Percentiles rank a stretch among this genome's conserved stretches.
These are phyloP conservation scores for Hyles vespertilio DNA, from an alignment of 1,140 invertebrate genomes.

Conservation along the genomic window DNA sequence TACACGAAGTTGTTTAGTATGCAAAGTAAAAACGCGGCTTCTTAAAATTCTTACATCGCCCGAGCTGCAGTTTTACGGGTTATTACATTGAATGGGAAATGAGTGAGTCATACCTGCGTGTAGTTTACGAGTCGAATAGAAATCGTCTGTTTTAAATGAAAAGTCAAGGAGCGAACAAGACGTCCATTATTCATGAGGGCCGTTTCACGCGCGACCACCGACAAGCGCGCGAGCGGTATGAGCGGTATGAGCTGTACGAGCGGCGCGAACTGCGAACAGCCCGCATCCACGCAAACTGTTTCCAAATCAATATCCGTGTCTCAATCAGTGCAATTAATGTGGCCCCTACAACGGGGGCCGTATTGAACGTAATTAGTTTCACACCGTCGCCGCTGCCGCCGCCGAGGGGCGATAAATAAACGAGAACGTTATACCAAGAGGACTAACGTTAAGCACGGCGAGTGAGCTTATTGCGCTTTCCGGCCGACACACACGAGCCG, in stretches of 20 bases:
- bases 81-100: constrained; percentile 68
- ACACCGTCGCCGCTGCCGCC: constrained; percentile 38
- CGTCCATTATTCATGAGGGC: constrained; percentile 69
- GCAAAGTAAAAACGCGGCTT: constrained; percentile 39
- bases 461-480: too few relatives aligned
- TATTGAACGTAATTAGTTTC: constrained; percentile 64
- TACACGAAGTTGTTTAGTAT: constrained; percentile 27
- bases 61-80: constrained; percentile 65
- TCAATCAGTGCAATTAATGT: constrained; percentile 71
- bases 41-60: constrained; percentile 59
- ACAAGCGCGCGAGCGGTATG: constrained; percentile 9
- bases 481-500: neutral
- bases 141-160: constrained; percentile 73
- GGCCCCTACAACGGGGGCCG: constrained; percentile 40
- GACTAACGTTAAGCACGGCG: constrained; percentile 21
- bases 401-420: constrained; percentile 42
- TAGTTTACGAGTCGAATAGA: constrained; percentile 70
- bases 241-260: neutral
- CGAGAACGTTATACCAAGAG: constrained; percentile 17
- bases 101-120: constrained; percentile 70
- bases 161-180: constrained; percentile 66
- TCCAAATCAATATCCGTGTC: constrained; percentile 72
- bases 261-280: constrained; percentile 1
- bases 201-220: constrained; percentile 54
- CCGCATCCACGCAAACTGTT: constrained; percentile 50